Percentiles rank a stretch among this genome's conserved stretches.
phyloP scores from a whole-genome alignment of 2,888 invertebrate genomes.

The Prosapia bicincta region DNA sequence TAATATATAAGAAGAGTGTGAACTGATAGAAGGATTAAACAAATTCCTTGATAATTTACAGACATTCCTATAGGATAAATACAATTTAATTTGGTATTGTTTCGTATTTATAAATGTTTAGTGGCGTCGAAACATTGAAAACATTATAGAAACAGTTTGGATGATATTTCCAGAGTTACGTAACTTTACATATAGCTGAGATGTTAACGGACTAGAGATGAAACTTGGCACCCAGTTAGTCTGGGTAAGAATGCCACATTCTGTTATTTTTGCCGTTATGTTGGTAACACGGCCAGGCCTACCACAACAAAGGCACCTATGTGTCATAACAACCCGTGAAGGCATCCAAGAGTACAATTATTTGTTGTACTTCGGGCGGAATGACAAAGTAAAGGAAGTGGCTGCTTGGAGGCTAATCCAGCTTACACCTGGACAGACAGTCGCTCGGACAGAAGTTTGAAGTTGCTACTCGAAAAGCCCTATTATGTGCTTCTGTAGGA shows the following conservation, averaged over 20 bases:
- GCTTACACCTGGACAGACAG: not conserved
- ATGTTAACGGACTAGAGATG: no score
- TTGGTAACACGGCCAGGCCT: not conserved
- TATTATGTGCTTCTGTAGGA: not conserved
- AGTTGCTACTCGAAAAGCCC: not conserved
- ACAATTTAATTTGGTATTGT: no score
- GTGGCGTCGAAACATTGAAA: no score
- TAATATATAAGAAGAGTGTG: no score
- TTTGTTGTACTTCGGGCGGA: not conserved
- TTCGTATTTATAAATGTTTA: no score
- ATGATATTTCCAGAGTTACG: no score
- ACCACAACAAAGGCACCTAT: not conserved
- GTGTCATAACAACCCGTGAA: not conserved
- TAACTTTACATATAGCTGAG: no score
- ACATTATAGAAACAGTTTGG: no score
- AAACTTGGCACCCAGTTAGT: no score
- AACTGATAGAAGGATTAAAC: no score
- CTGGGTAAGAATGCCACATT: not conserved
- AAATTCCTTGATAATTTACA: no score
- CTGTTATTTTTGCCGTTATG: not conserved
- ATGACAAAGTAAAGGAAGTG: not conserved
- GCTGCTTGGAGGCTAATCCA: not conserved
- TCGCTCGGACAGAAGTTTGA: not conserved
- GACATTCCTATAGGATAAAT: no score
- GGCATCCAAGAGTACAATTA: not conserved